Conservation (phyloP, 2,888 invertebrate genomes). For the Agrotis puta region DNA sequence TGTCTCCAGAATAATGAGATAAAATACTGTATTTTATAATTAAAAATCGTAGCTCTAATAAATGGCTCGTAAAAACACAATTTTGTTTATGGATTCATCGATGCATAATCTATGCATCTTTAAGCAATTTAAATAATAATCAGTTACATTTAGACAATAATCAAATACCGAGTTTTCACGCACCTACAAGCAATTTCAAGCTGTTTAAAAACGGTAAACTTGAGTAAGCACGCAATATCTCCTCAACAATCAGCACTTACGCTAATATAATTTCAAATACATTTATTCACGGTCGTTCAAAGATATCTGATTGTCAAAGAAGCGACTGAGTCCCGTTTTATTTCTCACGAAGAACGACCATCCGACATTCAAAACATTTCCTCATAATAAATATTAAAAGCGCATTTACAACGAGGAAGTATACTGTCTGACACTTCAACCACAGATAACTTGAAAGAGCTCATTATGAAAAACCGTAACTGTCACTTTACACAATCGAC, state of each 20-base stretch:
- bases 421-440: conserved; percentile 8
- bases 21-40: no score
- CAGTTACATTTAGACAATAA: neutral
- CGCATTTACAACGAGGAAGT: conserved; percentile 48
- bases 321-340: conserved; percentile 43
- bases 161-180: neutral
- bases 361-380: conserved; percentile 35
- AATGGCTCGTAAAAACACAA: neutral
- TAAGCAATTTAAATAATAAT: neutral
- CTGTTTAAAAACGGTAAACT: conserved; percentile 8
- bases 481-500: conserved; percentile 56
- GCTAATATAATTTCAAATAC: conserved; percentile 37
- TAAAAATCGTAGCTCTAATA: no score
- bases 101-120: neutral
- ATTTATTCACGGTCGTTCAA: conserved; percentile 38
- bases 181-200: neutral
- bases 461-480: conserved; percentile 60
- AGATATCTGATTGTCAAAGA: conserved; percentile 49
- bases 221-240: conserved; percentile 12
- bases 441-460: conserved; percentile 34
- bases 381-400: conserved; percentile 52
- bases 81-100: neutral
- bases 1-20: no score
- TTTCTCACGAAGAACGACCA: conserved; percentile 12
- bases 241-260: conserved; percentile 35